Base-by-base conservation (phyloP, 2,113 vertebrate species). In the Gavialis gangeticus region DNA sequence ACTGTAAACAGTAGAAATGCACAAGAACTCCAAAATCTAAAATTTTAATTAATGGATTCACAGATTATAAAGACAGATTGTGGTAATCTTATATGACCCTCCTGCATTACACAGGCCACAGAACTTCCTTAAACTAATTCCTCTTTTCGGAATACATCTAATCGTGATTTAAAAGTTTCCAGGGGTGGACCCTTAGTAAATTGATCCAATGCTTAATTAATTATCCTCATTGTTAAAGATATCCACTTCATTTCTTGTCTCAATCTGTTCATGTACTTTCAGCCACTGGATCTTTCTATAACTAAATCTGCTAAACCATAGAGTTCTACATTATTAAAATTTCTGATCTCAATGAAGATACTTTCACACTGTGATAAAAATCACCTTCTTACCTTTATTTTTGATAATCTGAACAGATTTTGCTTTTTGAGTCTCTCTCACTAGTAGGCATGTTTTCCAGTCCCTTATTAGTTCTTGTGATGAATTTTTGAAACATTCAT, bases 291-390 rank as follows among this genome's bases (percentile, higher is more conserved):
- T 27, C 62, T 28, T 63, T 24, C 27, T 25, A 25, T 27, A 63
- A 11, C 62, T 78, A 46, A 3, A 75, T 34, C 89, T 92, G 87
- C 85, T 83, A 80, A 89, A 75, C 93, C 27, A 27, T 27, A 64
- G 27, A 15, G 62, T 24, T 14, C 25, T 64, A 24, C 27, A 64
- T 28, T 64, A 64, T 27, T 60, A 25, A 25, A 90, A 55, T 6
- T 83, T 10, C 77, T 60, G 46, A 89, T 94, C 64, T 85, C 85
- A 78, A 81, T 27, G 58, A 0, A 95, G 89, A 92, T 87, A 46
- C 83, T 87, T 22, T 87, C 66, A 89, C 89, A 94, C 16, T 10
- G 25, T 64, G n/a, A 25, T 78, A 84, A 27, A 27, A 17, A 71
- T 54, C 62, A 4, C 28, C 13, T 25, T 77, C 25, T 80, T 57